Evolutionary conservation across 2,797 vertebrate species (phyloP).

Genomic region (Platalea minor): DNA sequence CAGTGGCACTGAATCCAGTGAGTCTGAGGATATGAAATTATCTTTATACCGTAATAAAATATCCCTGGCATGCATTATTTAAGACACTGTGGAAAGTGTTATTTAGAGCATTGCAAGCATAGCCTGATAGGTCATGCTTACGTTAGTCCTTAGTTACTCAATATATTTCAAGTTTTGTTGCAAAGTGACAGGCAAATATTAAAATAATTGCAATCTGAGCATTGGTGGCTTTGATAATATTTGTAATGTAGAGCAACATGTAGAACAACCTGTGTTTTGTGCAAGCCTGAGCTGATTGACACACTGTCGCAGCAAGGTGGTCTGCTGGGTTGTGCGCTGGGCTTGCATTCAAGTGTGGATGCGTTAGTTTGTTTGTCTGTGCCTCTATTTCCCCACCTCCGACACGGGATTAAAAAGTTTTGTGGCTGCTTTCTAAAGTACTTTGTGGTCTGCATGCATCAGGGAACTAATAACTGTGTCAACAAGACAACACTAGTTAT

Average conservation of each 20-base stretch:
- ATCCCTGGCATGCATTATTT: not conserved
- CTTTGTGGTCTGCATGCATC: not conserved
- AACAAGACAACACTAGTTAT: not conserved
- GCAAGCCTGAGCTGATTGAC: not conserved
- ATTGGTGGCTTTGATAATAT: not conserved
- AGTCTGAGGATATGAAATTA: not conserved
- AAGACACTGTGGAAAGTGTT: not conserved
- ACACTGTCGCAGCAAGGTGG: not conserved
- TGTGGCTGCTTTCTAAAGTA: not conserved
- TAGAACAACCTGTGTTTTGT: not conserved
- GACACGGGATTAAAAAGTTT: not conserved
- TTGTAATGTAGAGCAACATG: not conserved
- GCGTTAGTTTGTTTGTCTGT: not conserved
- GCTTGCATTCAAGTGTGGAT: not conserved
- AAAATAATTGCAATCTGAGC: not conserved
- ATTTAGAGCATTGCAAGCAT: not conserved
- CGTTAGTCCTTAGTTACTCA: not conserved
- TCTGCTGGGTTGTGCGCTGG: not conserved
- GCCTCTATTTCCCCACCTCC: not conserved
- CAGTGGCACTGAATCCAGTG: not conserved
- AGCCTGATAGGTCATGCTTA: not conserved
- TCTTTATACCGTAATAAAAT: not conserved
- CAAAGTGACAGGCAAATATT: not conserved
- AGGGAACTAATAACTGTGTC: not conserved
- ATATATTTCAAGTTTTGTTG: not conserved